Evolutionary conservation across 53 echinoderm and acorn worm genomes (phyloP), one percentile per base, ranked within the genome.

Genomic region (Luidia sarsii): DNA sequence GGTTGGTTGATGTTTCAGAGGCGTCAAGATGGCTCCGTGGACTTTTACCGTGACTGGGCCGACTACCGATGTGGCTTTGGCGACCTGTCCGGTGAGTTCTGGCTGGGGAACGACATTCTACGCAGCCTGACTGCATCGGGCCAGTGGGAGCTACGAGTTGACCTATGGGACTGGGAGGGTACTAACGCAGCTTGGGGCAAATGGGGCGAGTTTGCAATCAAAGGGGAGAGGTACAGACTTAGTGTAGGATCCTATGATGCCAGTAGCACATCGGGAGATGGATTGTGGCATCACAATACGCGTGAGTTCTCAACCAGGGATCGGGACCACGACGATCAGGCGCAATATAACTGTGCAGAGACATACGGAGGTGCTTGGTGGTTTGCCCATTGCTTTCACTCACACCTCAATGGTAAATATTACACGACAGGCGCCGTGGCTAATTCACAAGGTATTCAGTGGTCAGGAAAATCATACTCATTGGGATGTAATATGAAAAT

Each of bases 21-120:
- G 63, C 33, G 63, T 15, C 63, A 63, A 35, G 63, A 63, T 21
- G 63, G 63, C 63, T 19, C 8, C 34, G 63, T 33, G 33, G 63
- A 63, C 35, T 63, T 63, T 35, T 33, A 63, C 63, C 63, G 63
- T 21, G 9, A 8, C 35, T 63, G 63, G 63, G 18, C 14, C 5
- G 37, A 55, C 0, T 55, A 71, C 55, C 11, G 23, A 37, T 38
- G 25, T 21, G 74, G 74, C 39, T 74, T 74, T 41, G 74, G 74
- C 19, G 27, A 74, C 39, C 57, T 74, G 9, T 57, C 38, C 27
- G 74, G 74, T 39, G 57, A 74, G n/a, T 74, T 74, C 43, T 74
- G 74, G 74, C 55, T 72, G 7, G 72, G 72, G 7, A 72, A 72
- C 24, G 6, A 72, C 11, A 27, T 34, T 15, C 35, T 72, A 21